Evolutionary conservation across 2,888 invertebrate species (phyloP).

Genomic region (Diaprepes abbreviatus): DNA sequence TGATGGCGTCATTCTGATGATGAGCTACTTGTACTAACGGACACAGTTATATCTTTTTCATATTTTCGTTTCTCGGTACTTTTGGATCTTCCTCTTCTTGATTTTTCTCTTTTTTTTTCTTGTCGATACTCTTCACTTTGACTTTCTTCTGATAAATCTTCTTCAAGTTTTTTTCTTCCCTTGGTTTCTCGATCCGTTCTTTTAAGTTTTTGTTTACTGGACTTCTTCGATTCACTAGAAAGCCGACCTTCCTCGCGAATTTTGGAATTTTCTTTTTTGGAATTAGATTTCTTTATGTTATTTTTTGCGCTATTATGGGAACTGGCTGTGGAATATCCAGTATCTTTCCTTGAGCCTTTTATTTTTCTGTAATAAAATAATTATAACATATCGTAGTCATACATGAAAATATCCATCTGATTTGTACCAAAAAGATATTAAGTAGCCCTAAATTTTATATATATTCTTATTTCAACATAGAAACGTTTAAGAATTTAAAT

Average conservation of each 20-base stretch:
- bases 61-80: conserved; percentile 54
- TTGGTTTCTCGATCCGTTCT: conserved; percentile 57
- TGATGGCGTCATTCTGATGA: conserved; percentile 72
- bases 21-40: conserved; percentile 57
- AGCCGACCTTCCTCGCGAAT: conserved; percentile 47
- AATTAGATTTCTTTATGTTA: conserved; percentile 49
- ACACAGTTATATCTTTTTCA: conserved; percentile 56
- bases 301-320: conserved; percentile 70
- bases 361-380: conserved; percentile 61
- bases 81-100: conserved; percentile 54
- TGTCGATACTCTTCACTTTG: conserved; percentile 55
- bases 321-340: conserved; percentile 79
- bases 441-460: too few relatives aligned
- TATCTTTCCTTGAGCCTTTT: conserved; percentile 71
- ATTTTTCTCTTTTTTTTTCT: conserved; percentile 22
- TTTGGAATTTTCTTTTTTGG: conserved; percentile 53
- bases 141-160: conserved; percentile 60
- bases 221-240: conserved; percentile 53
- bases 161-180: conserved; percentile 54
- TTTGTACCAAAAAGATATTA: too few relatives aligned
- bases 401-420: too few relatives aligned
- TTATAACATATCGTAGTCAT: too few relatives aligned
- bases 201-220: conserved; percentile 64
- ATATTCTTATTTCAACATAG: too few relatives aligned
- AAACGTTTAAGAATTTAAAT: too few relatives aligned